Percentiles rank a stretch among this genome's conserved stretches.
These are phyloP conservation scores for Dasysyrphus albostriatus DNA, from an alignment of 2,888 invertebrate species.

Conservation along the genomic window DNA sequence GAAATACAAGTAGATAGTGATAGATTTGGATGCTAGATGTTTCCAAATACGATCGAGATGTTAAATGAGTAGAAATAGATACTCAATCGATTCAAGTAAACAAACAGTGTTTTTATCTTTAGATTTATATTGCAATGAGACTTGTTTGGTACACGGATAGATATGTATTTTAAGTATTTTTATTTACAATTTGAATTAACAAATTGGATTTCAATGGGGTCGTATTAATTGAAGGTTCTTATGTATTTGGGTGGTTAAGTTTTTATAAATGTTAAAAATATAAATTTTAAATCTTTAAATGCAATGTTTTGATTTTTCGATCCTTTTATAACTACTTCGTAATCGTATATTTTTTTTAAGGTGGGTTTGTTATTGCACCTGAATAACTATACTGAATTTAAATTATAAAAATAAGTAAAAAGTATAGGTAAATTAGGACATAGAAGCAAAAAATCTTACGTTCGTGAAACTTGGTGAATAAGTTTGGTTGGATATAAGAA, in stretches of 20 bases:
- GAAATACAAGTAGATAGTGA: constrained; percentile 45
- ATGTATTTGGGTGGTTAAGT: not conserved
- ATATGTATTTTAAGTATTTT: constrained; percentile 10
- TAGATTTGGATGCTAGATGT: constrained; percentile 58
- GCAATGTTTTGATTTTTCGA: not conserved
- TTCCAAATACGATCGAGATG: constrained; percentile 48
- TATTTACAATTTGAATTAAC: not conserved
- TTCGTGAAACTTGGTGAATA: too few relatives aligned
- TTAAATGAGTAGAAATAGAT: constrained; percentile 31
- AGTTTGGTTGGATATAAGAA: too few relatives aligned
- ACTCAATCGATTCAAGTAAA: not conserved
- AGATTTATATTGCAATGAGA: not conserved
- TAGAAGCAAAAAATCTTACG: too few relatives aligned
- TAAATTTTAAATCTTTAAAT: not conserved
- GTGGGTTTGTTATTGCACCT: too few relatives aligned
- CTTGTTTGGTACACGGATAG: constrained; percentile 12
- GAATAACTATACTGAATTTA: too few relatives aligned
- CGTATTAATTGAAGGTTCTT: not conserved
- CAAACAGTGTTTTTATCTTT: not conserved
- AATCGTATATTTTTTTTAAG: too few relatives aligned
- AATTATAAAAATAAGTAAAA: too few relatives aligned
- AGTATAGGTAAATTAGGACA: too few relatives aligned
- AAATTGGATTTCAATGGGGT: not conserved
- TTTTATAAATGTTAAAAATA: not conserved
- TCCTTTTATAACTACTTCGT: too few relatives aligned